Percentiles rank a stretch among this genome's conserved stretches.
Conservation (phyloP, 2,888 invertebrate species). For the Copidosoma aretas region DNA sequence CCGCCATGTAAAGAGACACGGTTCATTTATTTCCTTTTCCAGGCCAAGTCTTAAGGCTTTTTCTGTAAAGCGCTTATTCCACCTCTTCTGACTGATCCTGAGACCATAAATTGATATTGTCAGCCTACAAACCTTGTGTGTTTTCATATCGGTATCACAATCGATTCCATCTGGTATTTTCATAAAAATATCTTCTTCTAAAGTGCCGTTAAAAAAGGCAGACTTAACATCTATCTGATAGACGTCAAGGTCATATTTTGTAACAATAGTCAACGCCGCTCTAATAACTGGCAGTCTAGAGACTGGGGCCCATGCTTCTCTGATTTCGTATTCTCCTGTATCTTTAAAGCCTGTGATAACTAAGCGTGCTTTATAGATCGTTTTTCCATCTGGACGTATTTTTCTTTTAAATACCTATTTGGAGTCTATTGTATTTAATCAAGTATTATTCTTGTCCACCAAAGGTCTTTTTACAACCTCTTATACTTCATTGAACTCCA, state of each 20-base stretch:
- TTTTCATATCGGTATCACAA: slow-evolving; percentile 1
- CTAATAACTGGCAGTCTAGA: no score
- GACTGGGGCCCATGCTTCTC: no score
- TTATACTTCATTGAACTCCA: slow-evolving; percentile 3
- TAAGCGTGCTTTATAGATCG: not conserved
- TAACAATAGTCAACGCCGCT: no score
- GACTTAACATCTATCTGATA: slow-evolving; percentile 38
- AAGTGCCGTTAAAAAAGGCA: slow-evolving; percentile 44
- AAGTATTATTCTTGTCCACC: not conserved
- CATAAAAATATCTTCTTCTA: slow-evolving; percentile 30
- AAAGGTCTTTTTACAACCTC: slow-evolving; percentile 1
- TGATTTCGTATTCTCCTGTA: no score
- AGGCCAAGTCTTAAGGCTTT: no score
- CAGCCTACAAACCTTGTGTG: slow-evolving; percentile 35
- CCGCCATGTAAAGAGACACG: no score
- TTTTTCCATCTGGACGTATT: not conserved
- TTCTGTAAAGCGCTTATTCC: no score
- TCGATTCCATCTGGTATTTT: slow-evolving; percentile 33
- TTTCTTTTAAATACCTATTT: slow-evolving; percentile 10
- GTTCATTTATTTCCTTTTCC: no score
- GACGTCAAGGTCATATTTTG: slow-evolving; percentile 3
- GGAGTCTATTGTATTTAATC: slow-evolving; percentile 5
- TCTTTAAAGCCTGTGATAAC: not conserved
- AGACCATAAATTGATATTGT: slow-evolving; percentile 35
- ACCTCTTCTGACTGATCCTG: no score